Base-by-base conservation (phyloP, 1,140 invertebrate species). In the Drosophila athabasca region DNA sequence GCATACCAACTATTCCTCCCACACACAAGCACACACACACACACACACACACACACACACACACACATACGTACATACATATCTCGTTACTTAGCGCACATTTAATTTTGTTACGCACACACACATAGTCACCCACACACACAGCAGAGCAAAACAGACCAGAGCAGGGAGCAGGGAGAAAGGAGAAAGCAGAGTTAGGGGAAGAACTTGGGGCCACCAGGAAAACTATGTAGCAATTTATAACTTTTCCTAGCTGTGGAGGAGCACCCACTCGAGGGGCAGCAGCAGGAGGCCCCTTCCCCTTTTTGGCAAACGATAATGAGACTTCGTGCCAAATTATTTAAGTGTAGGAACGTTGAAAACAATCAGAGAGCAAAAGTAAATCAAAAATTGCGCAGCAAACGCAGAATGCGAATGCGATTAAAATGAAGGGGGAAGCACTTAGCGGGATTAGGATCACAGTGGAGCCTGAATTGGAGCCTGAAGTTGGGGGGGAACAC, bases 161-260 rank as follows among this genome's bases (percentile, higher is more conserved):
- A 29, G 26, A 29, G 6, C 26, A 29, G 17, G 24, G 24, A 31
- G 43, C 58, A 62, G 31, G 11, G 66, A 31, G 13, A n/a, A 19
- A 1, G 24, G 24, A 31, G 43, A 62, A 60, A 41, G 11, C 62
- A 31, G 13, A 17, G 31, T 9, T 49, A 19, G 48, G 8, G 22
- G 50, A 44, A 44, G 55, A 76, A 82, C 70, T 76, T 75, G 67
- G 69, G 69, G 65, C 58, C 71, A 66, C 79, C 75, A 76, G 60
- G 51, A 88, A 83, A 87, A 87, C 83, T 88, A 88, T 88, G 83
- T 81, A 72, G 70, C 79, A 87, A 87, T 88, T 87, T 87, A 85
- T 88, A 79, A 82, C 74, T 70, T 82, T 79, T 65, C 62, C 71
- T 57, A 51, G 77, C 65, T 55, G 31, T 15, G 31, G 6, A 9